phyloP scores from a whole-genome alignment of 2,113 vertebrate species.

The Ictidomys tridecemlineatus region DNA sequence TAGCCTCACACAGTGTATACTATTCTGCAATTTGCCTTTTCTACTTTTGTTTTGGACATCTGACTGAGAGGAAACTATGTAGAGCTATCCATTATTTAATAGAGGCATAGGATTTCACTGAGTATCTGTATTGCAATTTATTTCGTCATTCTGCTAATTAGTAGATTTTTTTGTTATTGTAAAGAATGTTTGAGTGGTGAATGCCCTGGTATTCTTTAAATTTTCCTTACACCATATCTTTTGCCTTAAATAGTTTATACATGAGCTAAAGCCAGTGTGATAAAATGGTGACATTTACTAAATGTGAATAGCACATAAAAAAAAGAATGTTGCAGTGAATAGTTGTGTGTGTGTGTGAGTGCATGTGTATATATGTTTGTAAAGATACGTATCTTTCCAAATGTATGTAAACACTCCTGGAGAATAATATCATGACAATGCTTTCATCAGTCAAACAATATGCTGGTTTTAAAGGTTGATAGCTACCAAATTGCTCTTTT shows the following conservation, averaged over 20 bases:
- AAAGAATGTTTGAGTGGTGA: not conserved
- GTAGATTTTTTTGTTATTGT: not conserved
- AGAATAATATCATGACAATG: not conserved
- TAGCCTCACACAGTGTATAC: not conserved
- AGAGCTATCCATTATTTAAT: not conserved
- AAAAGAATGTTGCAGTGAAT: not conserved
- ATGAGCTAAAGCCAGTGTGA: too few species aligned
- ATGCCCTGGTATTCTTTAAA: too few species aligned
- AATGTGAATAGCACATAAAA: too few species aligned
- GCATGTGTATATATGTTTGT: not conserved
- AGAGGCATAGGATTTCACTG: not conserved
- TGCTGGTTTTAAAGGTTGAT: not conserved
- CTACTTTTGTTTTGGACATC: not conserved
- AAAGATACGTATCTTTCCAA: not conserved
- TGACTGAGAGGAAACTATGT: not conserved
- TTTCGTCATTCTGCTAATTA: not conserved
- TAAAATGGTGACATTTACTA: too few species aligned
- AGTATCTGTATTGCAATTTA: not conserved
- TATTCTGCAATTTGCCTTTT: not conserved
- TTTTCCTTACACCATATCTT: too few species aligned
- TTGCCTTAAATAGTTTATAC: too few species aligned
- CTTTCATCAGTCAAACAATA: not conserved
- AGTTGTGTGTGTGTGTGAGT: too few species aligned
- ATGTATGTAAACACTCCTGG: not conserved
- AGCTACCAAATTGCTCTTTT: not conserved